Evolutionary conservation across 1,140 invertebrate genomes (phyloP).

Genomic region (Macrotrachela quadricornifera): DNA sequence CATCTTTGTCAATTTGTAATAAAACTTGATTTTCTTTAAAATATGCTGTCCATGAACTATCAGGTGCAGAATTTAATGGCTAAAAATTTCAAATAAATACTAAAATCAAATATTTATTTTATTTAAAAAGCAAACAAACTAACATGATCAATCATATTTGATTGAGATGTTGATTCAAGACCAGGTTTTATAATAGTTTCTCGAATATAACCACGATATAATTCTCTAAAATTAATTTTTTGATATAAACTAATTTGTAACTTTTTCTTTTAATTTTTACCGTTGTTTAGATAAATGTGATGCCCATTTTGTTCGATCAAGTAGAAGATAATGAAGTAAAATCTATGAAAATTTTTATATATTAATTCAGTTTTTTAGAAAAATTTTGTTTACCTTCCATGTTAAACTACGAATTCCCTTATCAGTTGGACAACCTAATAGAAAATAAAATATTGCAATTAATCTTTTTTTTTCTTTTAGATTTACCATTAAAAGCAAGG

Average conservation of each 20-base stretch:
- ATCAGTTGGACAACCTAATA: slow-evolving; percentile 7
- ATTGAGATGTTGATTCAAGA: not conserved
- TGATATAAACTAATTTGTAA: not conserved
- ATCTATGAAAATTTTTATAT: not conserved
- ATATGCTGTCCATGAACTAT: slow-evolving; percentile 72
- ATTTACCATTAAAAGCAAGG: not conserved
- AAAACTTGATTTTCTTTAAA: slow-evolving; percentile 92
- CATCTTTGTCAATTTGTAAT: slow-evolving; percentile 82
- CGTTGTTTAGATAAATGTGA: not conserved
- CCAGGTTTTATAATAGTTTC: slow-evolving; percentile 6
- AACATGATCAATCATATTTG: slow-evolving; percentile 4
- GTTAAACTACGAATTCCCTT: slow-evolving; percentile 5
- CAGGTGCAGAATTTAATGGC: slow-evolving; percentile 74
- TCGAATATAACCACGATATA: slow-evolving; percentile 4
- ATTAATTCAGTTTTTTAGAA: not conserved
- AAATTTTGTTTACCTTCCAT: not conserved
- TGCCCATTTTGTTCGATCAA: not conserved
- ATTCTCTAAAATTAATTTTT: not conserved
- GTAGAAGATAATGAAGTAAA: slow-evolving; percentile 1
- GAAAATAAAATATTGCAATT: not conserved
- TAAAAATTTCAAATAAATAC: slow-evolving; percentile 34
- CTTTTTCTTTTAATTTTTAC: not conserved
- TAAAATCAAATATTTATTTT: not conserved
- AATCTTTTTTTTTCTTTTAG: not conserved
- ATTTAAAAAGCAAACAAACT: no score